A percentile compares a stretch with the other conserved stretches of the same genome.
Evolutionary conservation across 2,113 vertebrate species (phyloP).

Genomic region (Antechinus flavipes): DNA sequence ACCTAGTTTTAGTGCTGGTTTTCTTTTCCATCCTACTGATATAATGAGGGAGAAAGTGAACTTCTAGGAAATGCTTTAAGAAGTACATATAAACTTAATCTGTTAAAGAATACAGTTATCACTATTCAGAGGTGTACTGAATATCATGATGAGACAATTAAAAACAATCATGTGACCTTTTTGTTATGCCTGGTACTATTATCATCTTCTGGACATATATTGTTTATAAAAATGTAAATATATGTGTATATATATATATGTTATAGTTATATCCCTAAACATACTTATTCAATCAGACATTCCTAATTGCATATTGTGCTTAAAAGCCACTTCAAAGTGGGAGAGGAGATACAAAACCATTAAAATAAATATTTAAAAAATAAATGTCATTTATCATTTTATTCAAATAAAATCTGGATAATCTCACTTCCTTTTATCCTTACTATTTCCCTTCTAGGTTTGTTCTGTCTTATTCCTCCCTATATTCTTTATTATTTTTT

Average conservation of each 20-base stretch:
- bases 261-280: neutral
- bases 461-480: neutral
- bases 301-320: slow-evolving; percentile 27
- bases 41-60: slow-evolving; percentile 37
- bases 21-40: slow-evolving; percentile 25
- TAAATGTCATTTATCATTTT: neutral
- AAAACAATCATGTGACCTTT: neutral
- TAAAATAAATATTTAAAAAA: slow-evolving; percentile 14
- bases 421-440: neutral
- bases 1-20: neutral
- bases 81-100: slow-evolving; percentile 28
- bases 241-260: too few species aligned
- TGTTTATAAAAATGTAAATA: neutral
- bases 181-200: neutral
- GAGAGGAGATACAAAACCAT: neutral
- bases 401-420: slow-evolving; percentile 14
- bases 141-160: slow-evolving; percentile 9
- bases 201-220: neutral
- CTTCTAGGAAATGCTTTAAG: neutral
- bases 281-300: slow-evolving; percentile 8
- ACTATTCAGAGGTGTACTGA: neutral
- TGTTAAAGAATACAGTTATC: neutral
- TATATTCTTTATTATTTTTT: neutral
- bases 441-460: neutral
- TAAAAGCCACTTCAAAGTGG: neutral